Percentiles rank a stretch among this genome's conserved stretches.
These are phyloP conservation scores for Panagrolaimus sp. DNA, from an alignment of 1,140 invertebrate species.

Conservation along the genomic window DNA sequence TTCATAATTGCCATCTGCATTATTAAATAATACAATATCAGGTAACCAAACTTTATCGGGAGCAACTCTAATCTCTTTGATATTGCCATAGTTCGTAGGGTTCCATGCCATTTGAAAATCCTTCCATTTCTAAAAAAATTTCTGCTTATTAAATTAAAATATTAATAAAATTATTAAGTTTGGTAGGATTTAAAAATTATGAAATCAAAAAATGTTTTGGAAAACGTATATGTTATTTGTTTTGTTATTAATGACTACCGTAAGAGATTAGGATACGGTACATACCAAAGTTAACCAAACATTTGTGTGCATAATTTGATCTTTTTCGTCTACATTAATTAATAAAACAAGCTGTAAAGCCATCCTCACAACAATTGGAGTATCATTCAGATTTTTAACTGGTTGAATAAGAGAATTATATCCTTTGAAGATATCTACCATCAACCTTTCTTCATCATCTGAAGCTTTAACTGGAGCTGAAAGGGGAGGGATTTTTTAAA, in stretches of 20 bases:
- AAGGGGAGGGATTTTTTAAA: no score
- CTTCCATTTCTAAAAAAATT: constrained; percentile 70
- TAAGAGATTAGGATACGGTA: neutral
- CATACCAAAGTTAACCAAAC: constrained; percentile 55
- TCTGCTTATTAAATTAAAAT: neutral
- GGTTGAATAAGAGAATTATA: constrained; percentile 99
- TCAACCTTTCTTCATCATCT: constrained; percentile 53
- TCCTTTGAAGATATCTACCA: constrained; percentile 68
- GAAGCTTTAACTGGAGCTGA: constrained; percentile 25
- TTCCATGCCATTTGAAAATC: constrained; percentile 98
- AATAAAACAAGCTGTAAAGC: constrained; percentile 95
- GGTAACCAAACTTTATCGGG: constrained; percentile 99
- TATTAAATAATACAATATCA: constrained; percentile 98
- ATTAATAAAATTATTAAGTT: constrained; percentile 50
- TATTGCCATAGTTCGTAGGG: constrained; percentile 92
- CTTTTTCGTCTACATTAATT: constrained; percentile 88
- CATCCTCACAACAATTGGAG: constrained; percentile 81
- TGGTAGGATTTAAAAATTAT: neutral
- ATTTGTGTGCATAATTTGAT: constrained; percentile 58
- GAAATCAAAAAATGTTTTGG: no score
- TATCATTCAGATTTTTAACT: constrained; percentile 84
- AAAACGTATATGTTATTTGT: no score
- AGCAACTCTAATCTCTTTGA: constrained; percentile 83
- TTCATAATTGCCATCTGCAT: constrained; percentile 96
- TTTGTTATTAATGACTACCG: no score